These are phyloP conservation scores for Knipowitschia caucasica DNA, from an alignment of 2,797 vertebrate genomes.

Conservation along the genomic window DNA sequence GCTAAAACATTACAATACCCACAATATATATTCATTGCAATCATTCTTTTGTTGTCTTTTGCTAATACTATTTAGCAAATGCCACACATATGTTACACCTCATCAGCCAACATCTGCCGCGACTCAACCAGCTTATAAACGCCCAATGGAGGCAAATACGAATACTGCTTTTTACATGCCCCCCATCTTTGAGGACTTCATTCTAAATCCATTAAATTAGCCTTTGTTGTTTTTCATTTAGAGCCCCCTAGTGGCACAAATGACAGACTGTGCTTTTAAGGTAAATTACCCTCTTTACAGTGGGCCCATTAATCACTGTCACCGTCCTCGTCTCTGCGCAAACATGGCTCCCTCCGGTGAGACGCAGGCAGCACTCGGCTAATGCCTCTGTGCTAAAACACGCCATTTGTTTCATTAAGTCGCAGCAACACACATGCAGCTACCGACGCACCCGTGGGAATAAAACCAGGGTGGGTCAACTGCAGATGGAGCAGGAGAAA, in stretches of 20 bases:
- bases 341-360: conserved; percentile 19
- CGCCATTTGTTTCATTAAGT: conserved; percentile 53
- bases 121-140: not conserved
- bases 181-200: conserved; percentile 1
- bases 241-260: conserved; percentile 17
- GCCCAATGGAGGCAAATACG: not conserved
- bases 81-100: not conserved
- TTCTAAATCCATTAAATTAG: conserved; percentile 2
- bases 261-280: conserved; percentile 27
- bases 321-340: conserved; percentile 15
- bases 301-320: conserved; percentile 43
- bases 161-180: conserved; percentile 2
- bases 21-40: too few species aligned
- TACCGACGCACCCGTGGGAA: conserved; percentile 37
- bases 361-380: conserved; percentile 29
- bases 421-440: conserved; percentile 55
- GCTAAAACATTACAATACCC: too few species aligned
- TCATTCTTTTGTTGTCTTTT: not conserved
- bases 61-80: too few species aligned
- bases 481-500: conserved; percentile 20
- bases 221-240: conserved; percentile 9
- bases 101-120: not conserved
- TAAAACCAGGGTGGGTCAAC: conserved; percentile 49
- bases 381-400: conserved; percentile 57
- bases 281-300: conserved; percentile 28